phyloP scores from a whole-genome alignment of 2,888 invertebrate genomes.

The Micoletzkya japonica region DNA sequence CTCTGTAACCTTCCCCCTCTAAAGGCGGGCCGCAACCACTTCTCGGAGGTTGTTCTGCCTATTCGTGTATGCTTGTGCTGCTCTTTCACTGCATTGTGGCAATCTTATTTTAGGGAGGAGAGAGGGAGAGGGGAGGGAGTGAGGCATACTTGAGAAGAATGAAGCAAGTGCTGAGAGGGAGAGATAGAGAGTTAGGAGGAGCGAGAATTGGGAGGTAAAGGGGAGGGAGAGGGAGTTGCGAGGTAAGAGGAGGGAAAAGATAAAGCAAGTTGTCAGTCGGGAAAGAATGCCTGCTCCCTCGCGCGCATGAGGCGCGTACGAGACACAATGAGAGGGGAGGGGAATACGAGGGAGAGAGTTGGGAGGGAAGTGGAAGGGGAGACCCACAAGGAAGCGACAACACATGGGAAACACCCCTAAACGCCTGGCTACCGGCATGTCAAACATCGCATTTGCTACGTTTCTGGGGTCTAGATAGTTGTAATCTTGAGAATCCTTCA shows the following conservation, averaged over 20 bases:
- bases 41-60: background rate
- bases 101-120: background rate
- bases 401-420: too few species aligned
- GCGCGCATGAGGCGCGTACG: too few species aligned
- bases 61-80: background rate
- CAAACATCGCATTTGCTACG: too few species aligned
- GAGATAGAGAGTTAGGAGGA: conserved; percentile 11
- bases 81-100: background rate
- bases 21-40: background rate
- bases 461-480: too few species aligned
- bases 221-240: background rate
- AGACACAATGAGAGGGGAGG: background rate
- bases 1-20: background rate
- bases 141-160: too few species aligned
- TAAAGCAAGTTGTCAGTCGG: background rate
- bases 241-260: background rate
- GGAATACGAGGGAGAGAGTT: background rate
- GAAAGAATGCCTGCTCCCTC: background rate
- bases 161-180: conserved; percentile 1
- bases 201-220: background rate
- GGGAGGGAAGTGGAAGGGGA: background rate
- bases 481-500: too few species aligned
- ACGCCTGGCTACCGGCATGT: too few species aligned
- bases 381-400: too few species aligned
- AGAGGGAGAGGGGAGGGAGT: background rate